phyloP scores from a whole-genome alignment of 2,888 invertebrate species.

The Ceratothoa steindachneri region DNA sequence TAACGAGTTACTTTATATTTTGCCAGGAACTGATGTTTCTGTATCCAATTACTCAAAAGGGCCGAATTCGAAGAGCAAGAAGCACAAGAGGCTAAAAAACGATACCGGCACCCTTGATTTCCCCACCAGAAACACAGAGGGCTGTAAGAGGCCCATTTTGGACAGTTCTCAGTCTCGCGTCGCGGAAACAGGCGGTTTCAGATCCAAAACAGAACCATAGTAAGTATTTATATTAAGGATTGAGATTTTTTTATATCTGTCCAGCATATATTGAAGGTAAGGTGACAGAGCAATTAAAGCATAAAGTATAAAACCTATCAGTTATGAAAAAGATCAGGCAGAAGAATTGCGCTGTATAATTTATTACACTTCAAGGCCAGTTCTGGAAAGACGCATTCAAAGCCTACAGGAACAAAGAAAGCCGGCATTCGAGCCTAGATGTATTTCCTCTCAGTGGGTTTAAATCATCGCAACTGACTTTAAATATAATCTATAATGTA shows the following conservation, averaged over 20 bases:
- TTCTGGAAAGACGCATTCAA: no score
- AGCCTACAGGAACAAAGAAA: no score
- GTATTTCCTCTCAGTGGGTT: no score
- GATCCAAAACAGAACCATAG: constrained; percentile 31
- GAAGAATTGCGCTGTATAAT: no score
- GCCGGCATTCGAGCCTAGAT: no score
- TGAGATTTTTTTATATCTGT: background rate
- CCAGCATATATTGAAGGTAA: no score
- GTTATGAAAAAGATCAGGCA: no score
- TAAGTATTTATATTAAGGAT: constrained; percentile 1
- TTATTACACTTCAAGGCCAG: no score
- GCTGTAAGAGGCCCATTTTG: background rate
- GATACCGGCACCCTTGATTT: constrained; percentile 28
- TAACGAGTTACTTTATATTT: background rate
- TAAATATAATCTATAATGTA: no score
- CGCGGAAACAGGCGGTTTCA: constrained; percentile 26
- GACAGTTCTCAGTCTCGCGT: background rate
- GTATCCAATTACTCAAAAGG: constrained; percentile 32
- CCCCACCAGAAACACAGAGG: constrained; percentile 9
- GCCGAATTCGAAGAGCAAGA: constrained; percentile 43
- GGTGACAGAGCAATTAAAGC: no score
- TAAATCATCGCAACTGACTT: no score
- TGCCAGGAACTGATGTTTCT: background rate
- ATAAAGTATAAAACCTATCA: no score
- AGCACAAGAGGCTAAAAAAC: constrained; percentile 46